These are phyloP conservation scores for Mimumesa dahlbomi DNA, from an alignment of 2,888 invertebrate genomes.

Conservation along the genomic window DNA sequence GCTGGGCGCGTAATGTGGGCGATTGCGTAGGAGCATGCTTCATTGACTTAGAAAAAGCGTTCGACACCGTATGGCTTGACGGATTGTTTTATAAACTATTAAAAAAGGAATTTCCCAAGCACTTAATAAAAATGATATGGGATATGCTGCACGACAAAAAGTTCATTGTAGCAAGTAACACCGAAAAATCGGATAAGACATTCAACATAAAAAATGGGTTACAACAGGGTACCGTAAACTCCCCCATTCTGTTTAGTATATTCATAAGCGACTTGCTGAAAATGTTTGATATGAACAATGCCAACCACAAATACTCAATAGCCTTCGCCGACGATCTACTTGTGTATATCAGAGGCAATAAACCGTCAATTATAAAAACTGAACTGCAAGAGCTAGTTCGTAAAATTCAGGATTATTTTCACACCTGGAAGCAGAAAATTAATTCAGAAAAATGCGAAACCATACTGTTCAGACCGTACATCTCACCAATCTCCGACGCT, in stretches of 20 bases:
- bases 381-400: constrained; percentile 13
- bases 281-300: too few relatives aligned
- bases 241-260: too few relatives aligned
- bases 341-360: constrained; percentile 9
- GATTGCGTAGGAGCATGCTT: constrained; percentile 12
- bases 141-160: constrained; percentile 22
- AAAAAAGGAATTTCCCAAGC: constrained; percentile 26
- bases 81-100: constrained; percentile 30
- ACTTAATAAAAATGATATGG: constrained; percentile 13
- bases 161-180: background rate
- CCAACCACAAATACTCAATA: constrained; percentile 16
- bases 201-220: constrained; percentile 27
- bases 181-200: background rate
- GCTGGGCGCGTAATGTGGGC: constrained; percentile 8
- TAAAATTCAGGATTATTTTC: too few relatives aligned
- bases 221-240: too few relatives aligned
- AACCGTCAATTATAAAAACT: background rate
- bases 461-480: too few relatives aligned
- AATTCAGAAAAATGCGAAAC: too few relatives aligned
- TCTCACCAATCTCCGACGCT: too few relatives aligned
- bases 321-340: constrained; percentile 47
- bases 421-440: too few relatives aligned
- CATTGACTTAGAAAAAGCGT: too few relatives aligned
- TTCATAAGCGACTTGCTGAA: too few relatives aligned
- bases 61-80: too few relatives aligned